Percentiles rank a stretch among this genome's conserved stretches.
Conservation (phyloP, 1,140 invertebrate species). For the Archivesica marissinica region DNA sequence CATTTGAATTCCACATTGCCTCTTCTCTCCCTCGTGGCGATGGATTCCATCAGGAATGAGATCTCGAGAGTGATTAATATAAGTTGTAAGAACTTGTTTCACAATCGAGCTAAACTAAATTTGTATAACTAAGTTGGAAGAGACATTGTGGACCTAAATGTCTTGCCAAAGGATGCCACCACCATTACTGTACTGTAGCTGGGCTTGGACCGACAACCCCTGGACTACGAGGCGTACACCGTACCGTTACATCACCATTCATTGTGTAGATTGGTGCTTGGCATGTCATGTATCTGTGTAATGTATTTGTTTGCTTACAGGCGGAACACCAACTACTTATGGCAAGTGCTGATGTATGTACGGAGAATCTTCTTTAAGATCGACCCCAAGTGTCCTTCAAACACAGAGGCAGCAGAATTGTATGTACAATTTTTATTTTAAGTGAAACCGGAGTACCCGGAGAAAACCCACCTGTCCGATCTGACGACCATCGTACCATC, state of each 20-base stretch:
- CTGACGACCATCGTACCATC: no score
- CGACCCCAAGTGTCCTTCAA: conserved; percentile 88
- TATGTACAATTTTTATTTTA: conserved; percentile 85
- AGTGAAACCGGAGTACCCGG: no score
- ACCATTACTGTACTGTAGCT: neutral
- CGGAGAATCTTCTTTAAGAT: conserved; percentile 92
- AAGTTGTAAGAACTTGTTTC: no score
- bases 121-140: no score
- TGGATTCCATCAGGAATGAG: no score
- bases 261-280: neutral
- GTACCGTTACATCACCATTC: no score
- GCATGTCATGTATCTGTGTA: neutral
- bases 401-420: conserved; percentile 90
- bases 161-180: no score
- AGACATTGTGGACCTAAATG: neutral
- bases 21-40: no score
- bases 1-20: no score
- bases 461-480: no score
- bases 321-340: conserved; percentile 91
- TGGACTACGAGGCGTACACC: neutral
- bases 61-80: no score
- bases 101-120: no score
- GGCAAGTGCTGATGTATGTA: conserved; percentile 95
- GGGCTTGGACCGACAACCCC: neutral
- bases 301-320: conserved; percentile 65